Evolutionary conservation across 2,888 invertebrate species (phyloP), one percentile per base, ranked within the genome.

Genomic region (Acanthococcus lagerstroemiae): DNA sequence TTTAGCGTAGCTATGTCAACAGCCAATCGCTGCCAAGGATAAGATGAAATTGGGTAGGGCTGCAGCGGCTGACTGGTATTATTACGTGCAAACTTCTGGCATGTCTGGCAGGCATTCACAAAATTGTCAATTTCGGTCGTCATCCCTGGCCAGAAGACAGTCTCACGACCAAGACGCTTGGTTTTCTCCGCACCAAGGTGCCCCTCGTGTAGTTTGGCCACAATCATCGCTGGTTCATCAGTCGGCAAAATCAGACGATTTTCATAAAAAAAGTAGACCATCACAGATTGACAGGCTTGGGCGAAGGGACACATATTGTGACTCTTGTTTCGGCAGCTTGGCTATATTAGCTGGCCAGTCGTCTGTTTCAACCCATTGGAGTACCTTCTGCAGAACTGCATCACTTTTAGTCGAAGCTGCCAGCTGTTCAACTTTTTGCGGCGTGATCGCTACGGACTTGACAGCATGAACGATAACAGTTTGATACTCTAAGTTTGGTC

Each of bases 51-150:
- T 21, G 15, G 55, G 12, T 15, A 25, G 26, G 17, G 15, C 15
- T 25, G 24, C 6, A 55, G 15, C n/a, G 56, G 56, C 12, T 56
- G 17, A 4, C n/a, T 56, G 12, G 24, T 4, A 27, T 56, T 25
- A 17, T 56, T 56, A 22, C 30, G 55, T n/a, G 67, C 61, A 56
- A 21, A 52, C 50, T 25, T 60, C 9, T 57, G 24, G 37, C 27
- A 21, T n/a, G 2, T 4, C 44, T 30, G 21, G 19, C 19, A 27
- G 21, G 9, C 6, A 44, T 45, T 19, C 6, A 46, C 21, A 19
- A 15, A 12, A 17, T 48, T 17, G 9, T 9, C 12, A 48, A 48
- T 48, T 6, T 48, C 48, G 6, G 19, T 6, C 6, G 48, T n/a
- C 48, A 48, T 48, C 5, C 17, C 17, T 7, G 17, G 17, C 48